Evolutionary conservation across 2,888 invertebrate species (phyloP).

Genomic region (Ptilodon capucinus): DNA sequence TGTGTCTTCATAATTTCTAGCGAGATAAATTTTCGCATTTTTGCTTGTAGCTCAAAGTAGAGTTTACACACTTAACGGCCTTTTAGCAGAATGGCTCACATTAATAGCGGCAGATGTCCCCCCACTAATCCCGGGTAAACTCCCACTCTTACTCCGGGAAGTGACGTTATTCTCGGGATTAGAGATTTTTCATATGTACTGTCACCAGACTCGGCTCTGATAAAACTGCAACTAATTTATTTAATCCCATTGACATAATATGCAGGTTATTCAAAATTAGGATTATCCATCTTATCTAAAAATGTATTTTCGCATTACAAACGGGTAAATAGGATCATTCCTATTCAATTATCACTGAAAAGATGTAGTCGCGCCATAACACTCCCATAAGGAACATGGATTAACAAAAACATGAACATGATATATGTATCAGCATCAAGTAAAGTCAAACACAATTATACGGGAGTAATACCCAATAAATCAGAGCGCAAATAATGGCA

Average conservation of each 20-base stretch:
- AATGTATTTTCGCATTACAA: too few species aligned
- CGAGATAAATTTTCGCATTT: too few species aligned
- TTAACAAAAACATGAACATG: background rate
- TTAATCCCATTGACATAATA: constrained; percentile 4
- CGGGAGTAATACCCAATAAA: background rate
- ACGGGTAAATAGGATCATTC: too few species aligned
- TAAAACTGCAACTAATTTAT: constrained; percentile 10
- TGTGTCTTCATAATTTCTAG: too few species aligned
- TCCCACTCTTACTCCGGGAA: background rate
- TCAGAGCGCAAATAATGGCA: background rate
- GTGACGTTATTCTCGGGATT: constrained; percentile 1
- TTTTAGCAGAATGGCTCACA: background rate
- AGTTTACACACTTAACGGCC: too few species aligned
- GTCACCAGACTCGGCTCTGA: constrained; percentile 3
- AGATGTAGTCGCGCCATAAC: too few species aligned
- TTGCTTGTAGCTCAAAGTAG: too few species aligned
- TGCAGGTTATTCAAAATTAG: background rate
- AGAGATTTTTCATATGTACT: constrained; percentile 1
- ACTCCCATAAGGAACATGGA: too few species aligned
- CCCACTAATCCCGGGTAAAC: constrained; percentile 16
- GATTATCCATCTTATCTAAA: too few species aligned
- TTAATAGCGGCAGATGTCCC: constrained; percentile 9
- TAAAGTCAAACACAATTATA: background rate
- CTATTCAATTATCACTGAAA: too few species aligned
- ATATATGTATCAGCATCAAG: background rate